Evolutionary conservation across 2,113 vertebrate species (phyloP), one percentile per base, ranked within the genome.

Genomic region (Oryzias javanicus): DNA sequence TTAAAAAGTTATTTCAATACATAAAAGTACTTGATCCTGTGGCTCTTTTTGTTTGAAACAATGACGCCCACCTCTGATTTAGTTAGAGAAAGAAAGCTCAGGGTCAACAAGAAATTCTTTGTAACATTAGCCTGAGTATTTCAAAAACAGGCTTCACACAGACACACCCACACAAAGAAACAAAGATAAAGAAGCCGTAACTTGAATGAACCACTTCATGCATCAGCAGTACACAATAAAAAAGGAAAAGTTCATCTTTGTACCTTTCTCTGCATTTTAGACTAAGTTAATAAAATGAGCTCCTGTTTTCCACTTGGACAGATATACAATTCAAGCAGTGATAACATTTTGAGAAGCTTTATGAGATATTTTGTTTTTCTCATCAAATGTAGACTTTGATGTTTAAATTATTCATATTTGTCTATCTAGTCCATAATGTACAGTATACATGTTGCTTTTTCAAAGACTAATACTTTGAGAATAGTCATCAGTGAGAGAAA

Each of bases 261-360:
- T 61, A 63, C 64, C 59, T 42, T 49, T 75, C 48, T 65, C 47
- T 55, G 57, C 64, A 61, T 6, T 56, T 65, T 47, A 40, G 27
- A 70, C 58, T 64, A 53, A 6, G 44, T 48, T 60, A 59, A 79
- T 78, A 67, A 79, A 66, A 40, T 20, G 20, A 14, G 49, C 48
- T 57, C 62, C 54, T 56, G 63, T 50, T 46, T 55, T 59, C 29
- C 46, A 70, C 61, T 51, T 74, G 71, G 55, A 66, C 25, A 25
- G 25, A 4, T 5, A 25, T 60, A 44, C 24, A 1, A 12, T 63
- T 66, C 64, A 25, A 66, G 29, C 54, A 52, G 14, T 51, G 53
- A 41, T 25, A 76, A 71, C 69, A 20, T 72, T 42, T 60, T 56
- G 49, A 62, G 44, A 82, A 73, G 76, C 52, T 49, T 19, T 29